A percentile compares a stretch with the other conserved stretches of the same genome.
These are phyloP conservation scores for Carollia perspicillata DNA, from an alignment of 2,113 vertebrate genomes.

Conservation along the genomic window DNA sequence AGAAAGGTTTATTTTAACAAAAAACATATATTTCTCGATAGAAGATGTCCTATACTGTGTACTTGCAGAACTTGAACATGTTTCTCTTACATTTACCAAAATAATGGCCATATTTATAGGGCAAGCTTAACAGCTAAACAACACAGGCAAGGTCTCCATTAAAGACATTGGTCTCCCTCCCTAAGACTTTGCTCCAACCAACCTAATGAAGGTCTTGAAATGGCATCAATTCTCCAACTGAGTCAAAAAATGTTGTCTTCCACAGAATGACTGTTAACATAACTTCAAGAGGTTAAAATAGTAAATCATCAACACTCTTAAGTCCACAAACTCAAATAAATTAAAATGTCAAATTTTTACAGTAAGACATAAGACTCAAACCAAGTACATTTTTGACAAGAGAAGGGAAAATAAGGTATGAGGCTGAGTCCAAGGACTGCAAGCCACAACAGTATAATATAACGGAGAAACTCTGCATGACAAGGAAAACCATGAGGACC, in stretches of 20 bases:
- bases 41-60: not conserved
- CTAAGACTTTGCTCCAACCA: not conserved
- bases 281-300: slow-evolving; percentile 22
- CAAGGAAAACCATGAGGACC: not conserved
- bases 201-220: not conserved
- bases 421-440: not conserved
- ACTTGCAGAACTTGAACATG: not conserved
- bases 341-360: not conserved
- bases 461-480: not conserved
- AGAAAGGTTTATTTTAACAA: slow-evolving; percentile 24
- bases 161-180: not conserved
- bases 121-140: slow-evolving; percentile 31
- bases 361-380: not conserved
- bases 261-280: not conserved
- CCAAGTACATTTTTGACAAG: not conserved
- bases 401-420: not conserved
- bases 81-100: slow-evolving; percentile 19
- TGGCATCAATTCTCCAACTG: not conserved
- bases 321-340: slow-evolving; percentile 33
- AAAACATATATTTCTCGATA: slow-evolving; percentile 12
- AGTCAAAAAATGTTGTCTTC: slow-evolving; percentile 27
- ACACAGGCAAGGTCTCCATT: not conserved
- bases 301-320: not conserved
- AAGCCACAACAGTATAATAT: not conserved
- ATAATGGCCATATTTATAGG: not conserved